Evolutionary conservation across 2,888 invertebrate genomes (phyloP).

Genomic region (Monoplex corrugatus): DNA sequence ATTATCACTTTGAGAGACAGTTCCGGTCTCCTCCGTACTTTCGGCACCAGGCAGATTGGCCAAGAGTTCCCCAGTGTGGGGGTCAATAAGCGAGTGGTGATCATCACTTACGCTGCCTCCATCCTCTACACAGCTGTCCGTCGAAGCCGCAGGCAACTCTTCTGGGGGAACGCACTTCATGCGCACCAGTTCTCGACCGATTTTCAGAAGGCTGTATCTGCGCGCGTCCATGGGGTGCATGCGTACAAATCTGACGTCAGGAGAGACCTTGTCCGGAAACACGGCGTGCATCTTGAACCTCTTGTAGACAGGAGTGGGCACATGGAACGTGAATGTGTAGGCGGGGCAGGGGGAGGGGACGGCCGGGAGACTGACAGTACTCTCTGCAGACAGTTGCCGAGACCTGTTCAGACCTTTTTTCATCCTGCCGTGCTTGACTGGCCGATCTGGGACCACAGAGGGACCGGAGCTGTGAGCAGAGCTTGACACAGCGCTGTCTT

Average conservation of each 20-base stretch:
- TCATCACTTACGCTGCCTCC: not conserved
- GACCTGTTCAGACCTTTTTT: conserved; percentile 8
- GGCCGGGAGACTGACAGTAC: not conserved
- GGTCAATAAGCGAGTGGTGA: conserved; percentile 41
- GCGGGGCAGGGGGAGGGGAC: conserved; percentile 54
- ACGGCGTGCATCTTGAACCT: conserved; percentile 63
- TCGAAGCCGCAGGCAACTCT: conserved; percentile 21
- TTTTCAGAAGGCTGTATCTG: conserved; percentile 75
- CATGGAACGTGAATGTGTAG: conserved; percentile 74
- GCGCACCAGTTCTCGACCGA: conserved; percentile 72
- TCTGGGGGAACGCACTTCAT: conserved; percentile 62
- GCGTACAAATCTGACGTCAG: conserved; percentile 66
- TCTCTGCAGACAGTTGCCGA: not conserved
- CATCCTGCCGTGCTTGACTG: conserved; percentile 43
- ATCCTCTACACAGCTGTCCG: not conserved
- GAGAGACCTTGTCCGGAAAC: conserved; percentile 38
- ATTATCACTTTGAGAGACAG: not conserved
- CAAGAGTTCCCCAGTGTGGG: conserved; percentile 44
- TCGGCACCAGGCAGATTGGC: not conserved
- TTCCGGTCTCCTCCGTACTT: not conserved
- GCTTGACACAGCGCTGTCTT: not conserved
- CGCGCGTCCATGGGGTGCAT: conserved; percentile 78
- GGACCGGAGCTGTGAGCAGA: not conserved
- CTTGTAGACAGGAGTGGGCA: conserved; percentile 73
- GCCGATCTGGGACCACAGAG: not conserved